Base-by-base conservation (phyloP, 2,888 invertebrate species). In the Noctua comes region DNA sequence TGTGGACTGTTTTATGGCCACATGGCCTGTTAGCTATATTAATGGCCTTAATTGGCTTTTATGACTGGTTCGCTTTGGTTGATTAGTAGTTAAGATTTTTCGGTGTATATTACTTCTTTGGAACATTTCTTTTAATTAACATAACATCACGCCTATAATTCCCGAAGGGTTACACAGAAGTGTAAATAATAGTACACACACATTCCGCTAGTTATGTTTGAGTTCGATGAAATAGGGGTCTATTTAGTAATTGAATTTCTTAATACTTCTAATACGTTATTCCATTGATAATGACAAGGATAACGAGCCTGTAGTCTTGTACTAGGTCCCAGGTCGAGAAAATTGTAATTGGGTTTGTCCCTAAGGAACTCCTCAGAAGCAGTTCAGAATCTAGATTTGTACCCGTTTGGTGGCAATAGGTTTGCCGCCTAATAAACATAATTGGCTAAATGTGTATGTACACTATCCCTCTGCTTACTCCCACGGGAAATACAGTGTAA, bases 1-100 rank as follows among this genome's bases (percentile, higher is more conserved):
- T 59, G 69, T 31, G 27, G 48, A 57, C 31, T 73, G n/a, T 40
- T 81, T 70, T 62, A 80, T 80, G n/a, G 51, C 78, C 57, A 36
- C 64, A 69, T 73, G 68, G 48, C 73, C 24, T 69, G 13, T 64
- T 48, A 68, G 31, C 13, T 7, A 43, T 68, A 57, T 72, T 80
- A 68, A 69, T 59, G 62, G 16, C 1, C 0, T 18, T 69, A 64
- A 69, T 84, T 69, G 43, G n/a, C 31, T 69, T 84, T 69, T 51
- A 80, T 31, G 31, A 31, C 31, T 31, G 31, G 66, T 83, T 77
- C n/a, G 40, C 31, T 83, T 59, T 59, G 2, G 24, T 51, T 27
- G 51, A 78, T 78, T 83, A 16, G 21, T 31, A 31, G 48, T 36
- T 8, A 77, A 40, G 40, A 48, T 62, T 74, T 18, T 21, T 7